Percentiles rank a stretch among this genome's conserved stretches.
These are phyloP conservation scores for Hydrotaea diabolus DNA, from an alignment of 2,888 invertebrate genomes.

Conservation along the genomic window DNA sequence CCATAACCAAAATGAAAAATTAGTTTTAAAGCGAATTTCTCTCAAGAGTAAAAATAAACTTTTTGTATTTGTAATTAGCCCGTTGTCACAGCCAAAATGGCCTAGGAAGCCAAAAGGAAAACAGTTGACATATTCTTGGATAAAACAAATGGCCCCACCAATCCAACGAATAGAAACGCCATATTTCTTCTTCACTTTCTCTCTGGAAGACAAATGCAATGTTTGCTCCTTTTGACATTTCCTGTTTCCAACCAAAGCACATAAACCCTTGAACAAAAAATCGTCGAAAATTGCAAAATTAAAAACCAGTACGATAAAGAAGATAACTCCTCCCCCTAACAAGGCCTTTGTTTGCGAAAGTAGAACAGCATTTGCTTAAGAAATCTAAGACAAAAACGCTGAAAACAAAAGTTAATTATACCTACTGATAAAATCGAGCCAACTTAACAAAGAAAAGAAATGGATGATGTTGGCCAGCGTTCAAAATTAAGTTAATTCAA, in stretches of 20 bases:
- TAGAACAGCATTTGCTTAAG: neutral
- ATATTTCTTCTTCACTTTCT: neutral
- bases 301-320: neutral
- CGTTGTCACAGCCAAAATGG: too few relatives aligned
- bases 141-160: neutral
- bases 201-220: neutral
- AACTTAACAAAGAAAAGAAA: neutral
- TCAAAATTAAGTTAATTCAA: neutral
- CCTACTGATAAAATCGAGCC: too few relatives aligned
- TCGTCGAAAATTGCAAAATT: neutral
- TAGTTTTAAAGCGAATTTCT: too few relatives aligned
- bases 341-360: neutral
- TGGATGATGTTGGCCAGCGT: neutral
- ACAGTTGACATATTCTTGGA: too few relatives aligned
- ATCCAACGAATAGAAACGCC: neutral
- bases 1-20: too few relatives aligned
- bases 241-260: neutral
- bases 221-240: neutral
- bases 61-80: too few relatives aligned
- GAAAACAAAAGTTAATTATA: constrained; percentile 8
- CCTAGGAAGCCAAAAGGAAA: too few relatives aligned
- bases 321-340: neutral
- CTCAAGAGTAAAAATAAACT: too few relatives aligned
- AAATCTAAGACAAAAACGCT: neutral
- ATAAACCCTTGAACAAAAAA: neutral